These are phyloP conservation scores for Nasonia oneida DNA, from an alignment of 2,888 invertebrate genomes.

Conservation along the genomic window DNA sequence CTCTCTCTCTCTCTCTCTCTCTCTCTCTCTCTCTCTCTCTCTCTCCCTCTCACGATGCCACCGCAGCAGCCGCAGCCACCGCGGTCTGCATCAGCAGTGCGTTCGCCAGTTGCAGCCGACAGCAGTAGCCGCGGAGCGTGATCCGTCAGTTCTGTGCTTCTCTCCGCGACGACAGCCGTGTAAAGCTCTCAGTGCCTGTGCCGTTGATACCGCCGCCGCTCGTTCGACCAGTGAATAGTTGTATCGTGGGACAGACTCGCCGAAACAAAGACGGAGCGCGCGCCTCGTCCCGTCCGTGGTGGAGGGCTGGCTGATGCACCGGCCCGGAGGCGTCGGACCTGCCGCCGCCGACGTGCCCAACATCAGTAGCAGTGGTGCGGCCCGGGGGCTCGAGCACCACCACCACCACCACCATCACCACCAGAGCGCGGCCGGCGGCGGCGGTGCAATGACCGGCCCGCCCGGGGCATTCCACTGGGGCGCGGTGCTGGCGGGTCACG, in stretches of 20 bases:
- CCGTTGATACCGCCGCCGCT: neutral
- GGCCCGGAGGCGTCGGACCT: conserved; percentile 80
- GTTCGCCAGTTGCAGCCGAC: conserved; percentile 16
- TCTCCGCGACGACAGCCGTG: neutral
- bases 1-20: conserved; percentile 43
- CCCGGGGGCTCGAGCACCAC: conserved; percentile 81
- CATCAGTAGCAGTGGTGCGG: conserved; percentile 81
- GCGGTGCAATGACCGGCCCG: conserved; percentile 86
- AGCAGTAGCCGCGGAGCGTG: neutral
- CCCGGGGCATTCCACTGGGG: conserved; percentile 77
- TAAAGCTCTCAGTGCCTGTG: neutral
- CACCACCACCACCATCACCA: conserved; percentile 75
- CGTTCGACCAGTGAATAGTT: neutral
- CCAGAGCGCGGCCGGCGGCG: conserved; percentile 81
- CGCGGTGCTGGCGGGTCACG: conserved; percentile 80
- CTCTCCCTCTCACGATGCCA: conserved; percentile 57
- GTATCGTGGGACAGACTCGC: neutral
- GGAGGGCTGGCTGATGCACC: conserved; percentile 86
- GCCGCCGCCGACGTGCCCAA: conserved; percentile 80
- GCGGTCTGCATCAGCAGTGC: conserved; percentile 1
- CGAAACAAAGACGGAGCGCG: conserved; percentile 36
- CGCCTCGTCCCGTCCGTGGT: conserved; percentile 68
- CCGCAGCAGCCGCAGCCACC: neutral
- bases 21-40: conserved; percentile 50
- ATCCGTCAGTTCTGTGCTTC: conserved; percentile 1